Base-by-base conservation (phyloP, 2,888 invertebrate genomes). In the Psylliodes chrysocephalus region DNA sequence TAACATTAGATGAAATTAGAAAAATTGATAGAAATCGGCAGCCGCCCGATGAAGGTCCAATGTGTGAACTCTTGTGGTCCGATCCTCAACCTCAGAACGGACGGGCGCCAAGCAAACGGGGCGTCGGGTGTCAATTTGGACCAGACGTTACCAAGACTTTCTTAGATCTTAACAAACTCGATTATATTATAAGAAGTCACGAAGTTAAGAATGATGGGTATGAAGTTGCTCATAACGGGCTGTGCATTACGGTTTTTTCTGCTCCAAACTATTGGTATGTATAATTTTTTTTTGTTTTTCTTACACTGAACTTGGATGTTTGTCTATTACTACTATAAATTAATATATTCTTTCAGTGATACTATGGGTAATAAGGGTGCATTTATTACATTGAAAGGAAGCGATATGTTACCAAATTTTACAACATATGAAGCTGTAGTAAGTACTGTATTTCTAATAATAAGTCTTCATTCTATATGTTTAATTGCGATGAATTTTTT, bases 351-450 rank as follows among this genome's bases (percentile, higher is more conserved):
- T 87, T 87, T 38, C 83, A 96, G 97, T 89, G 98, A 98, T 90
- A 94, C 96, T 63, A 98, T 99, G 95, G 97, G 96, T 77, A 99
- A 99, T 86, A 91, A 93, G 84, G 99, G 98, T 80, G 98, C 99
- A 77, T 98, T 95, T 85, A 97, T 99, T 79, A 96, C 91, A 73
- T 88, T 99, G 81, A 93, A 90, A 69, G 99, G 98, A 65, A 91
- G 90, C 81, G 92, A 95, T 82, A 90, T 98, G 86, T 90, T 87
- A 80, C 98, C 98, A 46, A 89, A 92, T 73, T 97, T 92, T 84
- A 93, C 91, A 60, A 91, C 94, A 3, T 99, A 97, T 82, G 92
- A 93, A 81, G 96, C 96, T 79, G 98, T 96, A 89, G 96, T 96
- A 86, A 88, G 93, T 86, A n/a, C n/a, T n/a, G n/a, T n/a, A n/a